Base-by-base conservation (phyloP, 2,113 vertebrate species). In the Petroica traversi region DNA sequence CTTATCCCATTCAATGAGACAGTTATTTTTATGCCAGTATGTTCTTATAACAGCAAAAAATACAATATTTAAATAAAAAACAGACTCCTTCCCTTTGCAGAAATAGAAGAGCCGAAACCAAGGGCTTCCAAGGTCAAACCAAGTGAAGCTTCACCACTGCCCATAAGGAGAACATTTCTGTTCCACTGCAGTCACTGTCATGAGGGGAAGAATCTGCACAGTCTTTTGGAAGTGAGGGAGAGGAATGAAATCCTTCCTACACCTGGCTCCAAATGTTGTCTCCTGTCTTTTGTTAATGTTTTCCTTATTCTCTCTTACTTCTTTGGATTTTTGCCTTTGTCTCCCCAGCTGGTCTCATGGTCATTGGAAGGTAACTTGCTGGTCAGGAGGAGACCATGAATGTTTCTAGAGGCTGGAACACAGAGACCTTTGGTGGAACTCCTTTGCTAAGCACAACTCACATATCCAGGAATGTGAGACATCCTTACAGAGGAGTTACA, bases 141-240 rank as follows among this genome's bases (percentile, higher is more conserved):
- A 58, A 40, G 19, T 15, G 52, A 71, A 49, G 29, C 6, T 18
- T 49, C 73, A 33, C 31, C 40, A 34, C 7, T 52, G 41, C 19
- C 36, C 36, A 76, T 24, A 43, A 33, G 36, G 61, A 43, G 23
- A 73, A 85, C 29, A 12, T 13, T 68, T 72, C 22, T 63, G 55
- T 40, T 81, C 55, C 75, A 14, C 79, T 23, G 36, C 58, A 83
- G 63, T 62, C 54, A 14, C 0, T 11, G n/a, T 34, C 29, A 59
- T 8, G 0, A 29, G 14, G n/a, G 8, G n/a, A 72, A 64, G 2
- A 2, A 20, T 3, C 25, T 67, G 33, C n/a, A 12, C 14, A 26
- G 17, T 25, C 46, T 64, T 81, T 45, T 52, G 64, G 58, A 66
- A 82, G 26, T 3, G 12, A 41, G 33, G 10, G 12, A 58, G 31